A percentile compares a stretch with the other conserved stretches of the same genome.
Evolutionary conservation across 2,113 vertebrate genomes (phyloP).

Genomic region (Lathamus discolor): DNA sequence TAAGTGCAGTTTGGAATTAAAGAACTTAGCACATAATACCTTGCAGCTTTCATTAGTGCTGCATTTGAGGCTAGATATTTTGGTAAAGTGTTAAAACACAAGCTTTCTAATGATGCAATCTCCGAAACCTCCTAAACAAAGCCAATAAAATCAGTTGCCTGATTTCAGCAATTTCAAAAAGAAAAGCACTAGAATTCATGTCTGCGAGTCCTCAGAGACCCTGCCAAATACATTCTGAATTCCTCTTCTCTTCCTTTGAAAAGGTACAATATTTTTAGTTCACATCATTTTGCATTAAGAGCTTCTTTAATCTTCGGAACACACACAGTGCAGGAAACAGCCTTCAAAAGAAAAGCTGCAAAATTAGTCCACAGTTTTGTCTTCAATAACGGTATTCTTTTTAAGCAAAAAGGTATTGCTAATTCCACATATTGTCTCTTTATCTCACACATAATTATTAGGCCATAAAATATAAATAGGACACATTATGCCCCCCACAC

Average conservation of each 20-base stretch:
- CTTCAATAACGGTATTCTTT: neutral
- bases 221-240: neutral
- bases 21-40: neutral
- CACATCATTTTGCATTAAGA: conserved; percentile 12
- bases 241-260: neutral
- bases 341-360: conserved; percentile 1
- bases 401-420: neutral
- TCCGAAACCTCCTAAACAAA: neutral
- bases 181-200: neutral
- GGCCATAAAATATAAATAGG: neutral
- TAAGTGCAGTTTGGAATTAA: neutral
- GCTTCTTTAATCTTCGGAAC: conserved; percentile 23
- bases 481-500: neutral
- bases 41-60: neutral
- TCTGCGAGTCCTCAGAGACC: neutral
- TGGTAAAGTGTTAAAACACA: neutral
- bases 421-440: neutral
- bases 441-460: neutral
- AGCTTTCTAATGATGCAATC: neutral
- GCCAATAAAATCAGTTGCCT: neutral
- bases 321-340: neutral
- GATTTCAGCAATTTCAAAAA: neutral
- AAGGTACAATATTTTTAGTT: conserved; percentile 1
- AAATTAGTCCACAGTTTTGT: neutral
- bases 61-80: neutral